phyloP scores from a whole-genome alignment of 37 sponge, comb jelly and placozoan species.

The Ephydatia muelleri region DNA sequence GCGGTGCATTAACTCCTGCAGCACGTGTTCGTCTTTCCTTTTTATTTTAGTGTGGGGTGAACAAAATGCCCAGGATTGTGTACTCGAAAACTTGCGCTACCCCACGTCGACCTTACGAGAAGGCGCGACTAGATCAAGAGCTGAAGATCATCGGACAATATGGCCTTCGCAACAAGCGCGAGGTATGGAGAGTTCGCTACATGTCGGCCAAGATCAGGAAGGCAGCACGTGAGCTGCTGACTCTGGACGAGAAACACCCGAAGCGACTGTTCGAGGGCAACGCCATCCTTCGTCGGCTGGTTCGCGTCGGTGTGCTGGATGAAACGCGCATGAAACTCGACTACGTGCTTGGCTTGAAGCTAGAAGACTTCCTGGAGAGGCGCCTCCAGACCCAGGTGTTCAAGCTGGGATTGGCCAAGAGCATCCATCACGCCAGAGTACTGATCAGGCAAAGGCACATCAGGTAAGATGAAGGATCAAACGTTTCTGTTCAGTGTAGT shows the following conservation, averaged over 20 bases:
- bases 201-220: conserved; percentile 97
- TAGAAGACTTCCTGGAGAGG: conserved; percentile 98
- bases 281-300: conserved; percentile 92
- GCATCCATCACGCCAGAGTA: conserved; percentile 97
- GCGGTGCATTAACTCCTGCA: neutral
- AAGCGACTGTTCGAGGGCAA: conserved; percentile 98
- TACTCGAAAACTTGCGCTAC: conserved; percentile 97
- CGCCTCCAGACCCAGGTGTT: conserved; percentile 99
- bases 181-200: conserved; percentile 97
- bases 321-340: conserved; percentile 98
- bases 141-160: conserved; percentile 96
- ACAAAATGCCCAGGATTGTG: conserved; percentile 82
- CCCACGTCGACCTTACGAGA: conserved; percentile 98
- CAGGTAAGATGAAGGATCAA: conserved; percentile 46
- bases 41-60: neutral
- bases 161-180: conserved; percentile 96
- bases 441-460: conserved; percentile 98
- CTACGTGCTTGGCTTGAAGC: conserved; percentile 93
- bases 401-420: conserved; percentile 96
- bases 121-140: conserved; percentile 95
- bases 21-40: neutral
- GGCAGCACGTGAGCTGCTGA: conserved; percentile 97
- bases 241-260: conserved; percentile 97
- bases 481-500: too few species aligned
- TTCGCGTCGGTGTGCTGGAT: conserved; percentile 96